Evolutionary conservation across 2,888 invertebrate genomes (phyloP), one percentile per base, ranked within the genome.

Genomic region (Trissonchulus latispiculum): DNA sequence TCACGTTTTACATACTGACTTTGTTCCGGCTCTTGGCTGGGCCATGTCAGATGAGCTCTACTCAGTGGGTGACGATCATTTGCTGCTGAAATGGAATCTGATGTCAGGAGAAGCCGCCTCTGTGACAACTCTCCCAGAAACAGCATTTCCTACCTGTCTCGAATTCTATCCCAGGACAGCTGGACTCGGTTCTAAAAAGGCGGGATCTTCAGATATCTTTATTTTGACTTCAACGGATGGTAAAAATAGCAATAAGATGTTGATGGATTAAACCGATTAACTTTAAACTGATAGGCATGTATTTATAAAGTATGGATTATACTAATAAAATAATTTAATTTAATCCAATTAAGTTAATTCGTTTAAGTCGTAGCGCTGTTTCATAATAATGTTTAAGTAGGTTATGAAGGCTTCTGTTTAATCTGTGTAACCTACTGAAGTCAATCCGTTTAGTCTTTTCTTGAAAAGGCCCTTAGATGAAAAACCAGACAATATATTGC

Each of bases 31-130:
- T 83, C 90, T 94, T 23, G 91, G 91, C 77, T 97, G 96, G 96
- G 91, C 90, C 83, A 91, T 90, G 78, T 90, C 92, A 36, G 95
- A 96, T 84, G 95, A 96, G 84, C 90, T 95, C 69, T 92, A 90
- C 85, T 93, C 94, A 33, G 90, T 91, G 36, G 94, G 94, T n/a
- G 96, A 96, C 83, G 95, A 97, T 83, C 93, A 92, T 83, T 88
- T 90, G 80, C 87, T 96, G 70, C 85, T 92, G 72, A 90, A 90
- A 83, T 96, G 95, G 95, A 93, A 91, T 83, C 87, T 93, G 29
- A 88, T 90, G 1, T 90, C 88, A 75, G 89, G 89, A 77, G 92
- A 92, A 0, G 88, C 88, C 73, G 88, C 89, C 77, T 80, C 80
- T 28, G 86, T 95, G 3, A 87, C 90, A 37, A 90, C 91, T 77